These are phyloP conservation scores for Zoanthus sansibaricus DNA, from an alignment of 92 coral and sea anemone genomes.

Conservation along the genomic window DNA sequence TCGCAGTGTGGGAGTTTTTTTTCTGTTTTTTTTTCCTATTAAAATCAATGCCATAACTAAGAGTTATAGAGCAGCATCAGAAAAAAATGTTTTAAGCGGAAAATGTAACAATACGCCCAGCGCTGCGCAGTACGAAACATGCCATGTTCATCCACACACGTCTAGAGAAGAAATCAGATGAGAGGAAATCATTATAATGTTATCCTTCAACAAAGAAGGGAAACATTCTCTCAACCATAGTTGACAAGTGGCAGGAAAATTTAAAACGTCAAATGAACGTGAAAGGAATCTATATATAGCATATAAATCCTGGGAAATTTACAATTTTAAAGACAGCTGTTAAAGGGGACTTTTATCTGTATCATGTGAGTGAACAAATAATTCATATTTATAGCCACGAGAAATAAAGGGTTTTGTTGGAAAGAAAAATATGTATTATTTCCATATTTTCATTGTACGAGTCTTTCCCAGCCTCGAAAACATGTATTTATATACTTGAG, in stretches of 20 bases:
- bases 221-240: background rate
- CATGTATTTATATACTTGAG: background rate
- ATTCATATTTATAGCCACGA: background rate
- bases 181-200: background rate
- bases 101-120: background rate
- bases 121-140: background rate
- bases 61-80: background rate
- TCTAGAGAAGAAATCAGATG: background rate
- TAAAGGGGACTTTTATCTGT: background rate
- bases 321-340: background rate
- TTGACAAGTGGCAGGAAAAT: background rate
- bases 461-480: no score
- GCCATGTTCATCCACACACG: background rate
- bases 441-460: no score
- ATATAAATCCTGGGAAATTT: background rate
- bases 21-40: background rate
- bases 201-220: conserved; percentile 27
- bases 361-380: background rate
- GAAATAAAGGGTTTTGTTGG: background rate
- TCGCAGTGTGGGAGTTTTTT: no score
- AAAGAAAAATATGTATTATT: no score
- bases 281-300: background rate
- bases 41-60: background rate
- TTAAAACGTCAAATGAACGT: background rate
- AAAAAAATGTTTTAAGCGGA: background rate